Evolutionary conservation across 1,140 invertebrate genomes (phyloP).

Genomic region (Wiebesia pumilae): DNA sequence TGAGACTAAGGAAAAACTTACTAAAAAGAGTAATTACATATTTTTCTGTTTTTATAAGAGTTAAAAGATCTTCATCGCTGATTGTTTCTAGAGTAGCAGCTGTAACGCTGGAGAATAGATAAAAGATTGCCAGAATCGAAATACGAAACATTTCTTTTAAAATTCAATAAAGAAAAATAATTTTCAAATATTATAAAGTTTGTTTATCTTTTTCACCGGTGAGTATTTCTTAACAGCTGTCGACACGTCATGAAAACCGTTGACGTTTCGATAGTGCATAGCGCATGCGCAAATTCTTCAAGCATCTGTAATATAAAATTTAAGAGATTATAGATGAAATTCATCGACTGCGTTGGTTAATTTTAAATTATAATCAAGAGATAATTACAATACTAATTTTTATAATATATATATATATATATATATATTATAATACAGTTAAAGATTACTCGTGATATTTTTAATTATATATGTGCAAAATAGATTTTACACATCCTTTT

Average conservation of each 20-base stretch:
- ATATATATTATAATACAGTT: too few species aligned
- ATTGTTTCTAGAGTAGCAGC: constrained; percentile 76
- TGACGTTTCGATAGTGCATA: not conserved
- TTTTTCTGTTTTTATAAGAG: constrained; percentile 82
- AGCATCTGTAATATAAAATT: not conserved
- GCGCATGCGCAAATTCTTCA: constrained; percentile 20
- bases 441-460: too few species aligned
- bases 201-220: constrained; percentile 37
- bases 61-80: constrained; percentile 82
- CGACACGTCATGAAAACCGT: constrained; percentile 36
- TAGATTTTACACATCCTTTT: too few species aligned
- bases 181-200: constrained; percentile 6
- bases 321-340: not conserved
- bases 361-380: not conserved
- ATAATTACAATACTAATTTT: too few species aligned
- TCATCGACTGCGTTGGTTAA: not conserved
- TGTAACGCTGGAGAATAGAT: constrained; percentile 5
- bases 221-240: constrained; percentile 31
- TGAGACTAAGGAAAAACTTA: constrained; percentile 73
- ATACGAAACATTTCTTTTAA: constrained; percentile 58
- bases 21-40: constrained; percentile 84
- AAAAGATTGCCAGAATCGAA: constrained; percentile 46
- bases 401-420: too few species aligned
- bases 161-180: not conserved
- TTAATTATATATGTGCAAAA: too few species aligned